Percentiles rank a stretch among this genome's conserved stretches.
phyloP scores from a whole-genome alignment of 2,888 invertebrate genomes.

The Limnephilus auricula region DNA sequence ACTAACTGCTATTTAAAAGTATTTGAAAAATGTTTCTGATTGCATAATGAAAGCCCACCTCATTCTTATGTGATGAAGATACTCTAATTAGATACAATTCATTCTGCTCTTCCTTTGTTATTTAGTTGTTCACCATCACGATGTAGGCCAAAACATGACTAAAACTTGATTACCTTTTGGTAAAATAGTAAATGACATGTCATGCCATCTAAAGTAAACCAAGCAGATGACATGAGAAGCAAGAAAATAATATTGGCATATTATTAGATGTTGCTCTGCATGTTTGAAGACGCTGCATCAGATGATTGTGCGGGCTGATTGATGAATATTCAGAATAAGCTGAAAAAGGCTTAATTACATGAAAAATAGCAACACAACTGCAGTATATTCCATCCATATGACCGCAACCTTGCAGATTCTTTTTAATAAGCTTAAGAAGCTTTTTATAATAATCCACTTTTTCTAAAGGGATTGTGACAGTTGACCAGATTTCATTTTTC shows the following conservation, averaged over 20 bases:
- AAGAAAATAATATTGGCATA: neutral
- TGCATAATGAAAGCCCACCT: neutral
- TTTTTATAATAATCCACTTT: neutral
- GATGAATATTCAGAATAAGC: neutral
- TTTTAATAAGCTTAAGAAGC: no score
- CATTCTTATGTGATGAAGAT: neutral
- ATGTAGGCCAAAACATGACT: neutral
- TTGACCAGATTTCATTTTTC: neutral
- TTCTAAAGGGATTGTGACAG: neutral
- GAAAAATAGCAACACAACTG: neutral
- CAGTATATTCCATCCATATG: neutral
- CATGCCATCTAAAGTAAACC: neutral
- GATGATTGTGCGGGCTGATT: neutral
- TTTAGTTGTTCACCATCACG: neutral
- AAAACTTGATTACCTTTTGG: neutral
- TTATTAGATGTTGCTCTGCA: neutral
- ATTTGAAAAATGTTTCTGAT: neutral
- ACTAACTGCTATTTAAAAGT: neutral
- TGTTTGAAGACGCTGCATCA: neutral
- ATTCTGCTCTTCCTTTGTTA: neutral
- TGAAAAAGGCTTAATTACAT: neutral
- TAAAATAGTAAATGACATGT: neutral
- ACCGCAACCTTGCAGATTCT: neutral
- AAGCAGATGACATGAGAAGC: neutral
- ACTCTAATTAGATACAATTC: neutral